phyloP scores from a whole-genome alignment of 2,888 invertebrate species.

The Brenthis hecate region DNA sequence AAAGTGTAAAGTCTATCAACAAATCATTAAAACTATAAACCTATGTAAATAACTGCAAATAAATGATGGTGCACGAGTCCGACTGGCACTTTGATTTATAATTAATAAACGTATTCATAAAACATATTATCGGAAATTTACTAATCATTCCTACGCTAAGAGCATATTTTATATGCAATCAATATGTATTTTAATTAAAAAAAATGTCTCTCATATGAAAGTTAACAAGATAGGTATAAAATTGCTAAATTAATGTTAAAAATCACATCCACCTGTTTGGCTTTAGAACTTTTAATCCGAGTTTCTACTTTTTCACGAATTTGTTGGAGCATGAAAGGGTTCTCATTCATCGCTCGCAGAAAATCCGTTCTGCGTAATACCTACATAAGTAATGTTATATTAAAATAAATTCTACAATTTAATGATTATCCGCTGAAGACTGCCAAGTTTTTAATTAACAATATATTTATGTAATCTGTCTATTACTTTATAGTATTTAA shows the following conservation, averaged over 20 bases:
- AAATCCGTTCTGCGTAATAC: conserved; percentile 70
- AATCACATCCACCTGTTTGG: conserved; percentile 54
- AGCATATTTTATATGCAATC: too few relatives aligned
- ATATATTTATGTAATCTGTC: background rate
- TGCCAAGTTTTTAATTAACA: background rate
- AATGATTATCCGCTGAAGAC: conserved; percentile 14
- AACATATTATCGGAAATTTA: too few relatives aligned
- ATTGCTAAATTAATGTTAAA: conserved; percentile 3
- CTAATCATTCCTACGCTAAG: too few relatives aligned
- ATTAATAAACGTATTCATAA: too few relatives aligned
- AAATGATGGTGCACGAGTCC: too few relatives aligned
- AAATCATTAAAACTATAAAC: too few relatives aligned
- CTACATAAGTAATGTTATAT: conserved; percentile 46
- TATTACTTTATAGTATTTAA: too few relatives aligned
- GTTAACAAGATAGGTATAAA: conserved; percentile 3
- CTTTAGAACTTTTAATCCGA: conserved; percentile 52
- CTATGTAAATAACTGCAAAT: too few relatives aligned
- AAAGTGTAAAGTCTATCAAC: too few relatives aligned
- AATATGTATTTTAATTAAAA: too few relatives aligned
- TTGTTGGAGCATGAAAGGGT: conserved; percentile 55
- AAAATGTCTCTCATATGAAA: background rate
- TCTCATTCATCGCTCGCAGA: conserved; percentile 66
- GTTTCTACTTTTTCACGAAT: conserved; percentile 55
- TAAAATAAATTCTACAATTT: conserved; percentile 25
- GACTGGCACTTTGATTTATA: too few relatives aligned